Base-by-base conservation (phyloP, 2,888 invertebrate species). In the Brassicogethes aeneus region DNA sequence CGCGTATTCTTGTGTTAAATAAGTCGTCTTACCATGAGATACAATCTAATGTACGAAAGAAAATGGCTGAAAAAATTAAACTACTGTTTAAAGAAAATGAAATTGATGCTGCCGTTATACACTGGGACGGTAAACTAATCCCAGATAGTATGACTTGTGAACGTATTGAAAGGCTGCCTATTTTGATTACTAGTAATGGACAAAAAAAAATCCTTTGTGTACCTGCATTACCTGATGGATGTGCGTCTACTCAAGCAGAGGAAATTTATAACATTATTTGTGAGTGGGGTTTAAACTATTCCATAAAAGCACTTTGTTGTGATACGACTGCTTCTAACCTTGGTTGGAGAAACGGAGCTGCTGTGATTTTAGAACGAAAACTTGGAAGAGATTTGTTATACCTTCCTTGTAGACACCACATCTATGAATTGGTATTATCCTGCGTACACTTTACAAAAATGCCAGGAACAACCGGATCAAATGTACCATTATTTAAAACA, bases 371-470 rank as follows among this genome's bases (percentile, higher is more conserved):
- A 16, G 53, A 56, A 40, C 41, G 51, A 36, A 40, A 40, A 36
- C 23, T 60, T 15, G 41, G 42, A n/a, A 44, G 41, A 38, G 47
- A 48, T 12, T 41, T 58, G 38, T 39, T 57, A 2, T 48, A 52
- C 15, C 43, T 60, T 3, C 51, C 54, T 5, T 60, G 55, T 35
- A 43, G 53, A n/a, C 57, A 59, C 38, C 55, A 59, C 36, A 46
- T 56, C 23, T 51, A 42, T 33, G 56, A 58, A 33, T 36, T 41
- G 15, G 15, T 41, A 2, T 15, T 41, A 15, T n/a, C 5, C 10
- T 13, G 29, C 29, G 40, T 40, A 17, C 16, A 17, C 12, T 13
- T 7, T 3, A 15, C 16, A 0, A 34, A 15, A 29, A 35, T 35
- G 16, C 40, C 40, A 29, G 40, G 13, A 8, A 15, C 40, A 2